Conservation (phyloP, 2,888 invertebrate genomes). For the Drosophila planitibia region DNA sequence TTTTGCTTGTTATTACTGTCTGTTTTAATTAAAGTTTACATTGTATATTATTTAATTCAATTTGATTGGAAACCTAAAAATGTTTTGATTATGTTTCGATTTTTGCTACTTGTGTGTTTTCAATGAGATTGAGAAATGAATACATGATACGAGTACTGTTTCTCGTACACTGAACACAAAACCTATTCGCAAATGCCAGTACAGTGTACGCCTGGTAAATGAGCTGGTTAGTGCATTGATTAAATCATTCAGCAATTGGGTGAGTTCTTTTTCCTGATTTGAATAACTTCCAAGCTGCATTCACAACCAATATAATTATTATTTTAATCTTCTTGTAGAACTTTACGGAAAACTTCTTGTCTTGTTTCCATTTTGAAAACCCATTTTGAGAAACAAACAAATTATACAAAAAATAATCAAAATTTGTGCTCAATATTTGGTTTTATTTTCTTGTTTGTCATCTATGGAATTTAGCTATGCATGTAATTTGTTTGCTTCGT, state of each 20-base stretch:
- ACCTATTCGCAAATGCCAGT: constrained; percentile 15
- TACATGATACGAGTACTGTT: constrained; percentile 15
- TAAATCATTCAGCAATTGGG: constrained; percentile 70
- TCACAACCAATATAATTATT: constrained; percentile 79
- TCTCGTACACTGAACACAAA: constrained; percentile 58
- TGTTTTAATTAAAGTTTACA: constrained; percentile 62
- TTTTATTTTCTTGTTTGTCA: constrained; percentile 16
- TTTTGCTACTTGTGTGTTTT: constrained; percentile 54
- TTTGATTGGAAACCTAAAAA: constrained; percentile 80
- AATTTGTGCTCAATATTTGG: constrained; percentile 50
- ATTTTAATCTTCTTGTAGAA: constrained; percentile 34
- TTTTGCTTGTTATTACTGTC: constrained; percentile 36
- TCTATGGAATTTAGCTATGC: constrained; percentile 62
- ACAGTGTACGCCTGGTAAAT: constrained; percentile 29
- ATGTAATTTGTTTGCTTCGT: constrained; percentile 31
- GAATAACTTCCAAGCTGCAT: constrained; percentile 74
- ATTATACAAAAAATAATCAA: constrained; percentile 35
- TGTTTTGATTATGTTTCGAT: constrained; percentile 79
- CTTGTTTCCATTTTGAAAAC: constrained; percentile 7
- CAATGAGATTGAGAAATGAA: constrained; percentile 41
- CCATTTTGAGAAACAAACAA: constrained; percentile 20
- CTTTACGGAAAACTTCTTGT: constrained; percentile 2
- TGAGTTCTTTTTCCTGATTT: constrained; percentile 59
- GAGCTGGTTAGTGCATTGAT: constrained; percentile 45
- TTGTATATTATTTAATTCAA: constrained; percentile 69